Conservation (phyloP, 1,140 invertebrate genomes). For the Lepidurus packardi region DNA sequence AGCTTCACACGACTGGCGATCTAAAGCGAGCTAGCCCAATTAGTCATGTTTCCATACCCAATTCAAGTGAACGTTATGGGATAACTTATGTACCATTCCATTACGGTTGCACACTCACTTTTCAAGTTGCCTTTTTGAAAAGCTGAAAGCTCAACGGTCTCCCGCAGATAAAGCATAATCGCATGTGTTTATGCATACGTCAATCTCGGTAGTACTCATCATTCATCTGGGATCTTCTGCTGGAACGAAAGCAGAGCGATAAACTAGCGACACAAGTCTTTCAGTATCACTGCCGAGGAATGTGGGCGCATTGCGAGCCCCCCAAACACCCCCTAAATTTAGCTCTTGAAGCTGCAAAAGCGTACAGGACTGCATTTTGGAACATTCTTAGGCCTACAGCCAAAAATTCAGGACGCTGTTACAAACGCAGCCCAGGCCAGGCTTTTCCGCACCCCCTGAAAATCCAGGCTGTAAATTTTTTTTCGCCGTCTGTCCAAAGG, state of each 20-base stretch:
- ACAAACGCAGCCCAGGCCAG: not conserved
- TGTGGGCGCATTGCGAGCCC: not conserved
- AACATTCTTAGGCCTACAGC: not conserved
- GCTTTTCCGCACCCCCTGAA: not conserved
- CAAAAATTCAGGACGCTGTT: not conserved
- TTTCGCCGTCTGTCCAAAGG: constrained; percentile 10
- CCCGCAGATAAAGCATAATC: no score
- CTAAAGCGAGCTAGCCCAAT: not conserved
- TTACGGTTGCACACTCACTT: no score
- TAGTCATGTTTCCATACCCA: not conserved
- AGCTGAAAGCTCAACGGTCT: no score
- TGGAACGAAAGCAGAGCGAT: no score
- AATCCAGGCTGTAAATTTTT: not conserved
- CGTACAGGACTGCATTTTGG: not conserved
- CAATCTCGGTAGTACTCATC: no score
- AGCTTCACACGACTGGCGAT: not conserved
- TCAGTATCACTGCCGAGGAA: no score
- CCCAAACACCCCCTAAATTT: not conserved
- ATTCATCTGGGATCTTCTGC: no score
- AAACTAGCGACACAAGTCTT: no score
- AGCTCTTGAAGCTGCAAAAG: constrained; percentile 4
- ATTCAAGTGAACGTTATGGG: no score
- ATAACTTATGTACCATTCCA: no score
- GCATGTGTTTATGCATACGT: no score
- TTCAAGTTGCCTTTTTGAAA: no score